Conservation (phyloP, 2,113 vertebrate species). For the Fregata magnificens region DNA sequence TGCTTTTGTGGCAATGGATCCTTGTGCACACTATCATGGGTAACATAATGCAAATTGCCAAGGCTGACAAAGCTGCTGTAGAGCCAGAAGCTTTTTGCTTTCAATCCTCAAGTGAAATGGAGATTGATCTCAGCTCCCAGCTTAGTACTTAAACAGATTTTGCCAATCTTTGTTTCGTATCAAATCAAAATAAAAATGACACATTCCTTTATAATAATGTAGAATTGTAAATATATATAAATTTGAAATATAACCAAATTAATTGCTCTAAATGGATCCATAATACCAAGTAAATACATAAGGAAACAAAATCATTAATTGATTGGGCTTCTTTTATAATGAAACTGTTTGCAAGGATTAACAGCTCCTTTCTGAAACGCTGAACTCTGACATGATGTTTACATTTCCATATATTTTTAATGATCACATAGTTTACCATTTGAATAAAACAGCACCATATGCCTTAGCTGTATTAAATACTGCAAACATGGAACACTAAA, state of each 20-base stretch:
- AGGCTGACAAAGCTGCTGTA: constrained; percentile 39
- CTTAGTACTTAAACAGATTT: constrained; percentile 16
- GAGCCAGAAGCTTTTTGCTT: constrained; percentile 26
- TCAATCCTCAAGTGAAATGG: background rate
- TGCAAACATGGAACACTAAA: background rate
- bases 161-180: constrained; percentile 2
- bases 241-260: background rate
- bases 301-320: constrained; percentile 31
- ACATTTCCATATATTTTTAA: constrained; percentile 56
- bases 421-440: constrained; percentile 18
- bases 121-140: background rate
- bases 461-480: background rate
- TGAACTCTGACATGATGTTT: constrained; percentile 31
- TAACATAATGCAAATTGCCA: constrained; percentile 42
- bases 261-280: constrained; percentile 11
- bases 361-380: constrained; percentile 3
- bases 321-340: background rate
- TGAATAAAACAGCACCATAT: constrained; percentile 32
- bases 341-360: constrained; percentile 29
- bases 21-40: constrained; percentile 4
- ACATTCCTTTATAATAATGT: background rate
- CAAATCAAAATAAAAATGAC: constrained; percentile 9
- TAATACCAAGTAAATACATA: constrained; percentile 13
- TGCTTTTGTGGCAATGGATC: background rate
- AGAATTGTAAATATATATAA: background rate